Conservation (phyloP, 1,140 invertebrate genomes). For the Charaxes varanes region DNA sequence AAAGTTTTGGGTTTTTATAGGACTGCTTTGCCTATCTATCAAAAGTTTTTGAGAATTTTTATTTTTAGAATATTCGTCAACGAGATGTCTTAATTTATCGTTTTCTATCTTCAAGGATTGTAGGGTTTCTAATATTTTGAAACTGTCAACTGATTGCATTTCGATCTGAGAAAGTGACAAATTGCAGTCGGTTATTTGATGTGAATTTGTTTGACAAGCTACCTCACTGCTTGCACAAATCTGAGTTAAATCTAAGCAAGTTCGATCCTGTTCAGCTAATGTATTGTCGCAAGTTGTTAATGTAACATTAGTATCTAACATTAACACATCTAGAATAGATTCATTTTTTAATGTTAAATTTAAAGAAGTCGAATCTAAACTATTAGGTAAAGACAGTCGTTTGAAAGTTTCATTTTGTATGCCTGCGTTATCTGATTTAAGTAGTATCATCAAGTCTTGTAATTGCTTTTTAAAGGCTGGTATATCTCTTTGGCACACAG, state of each 20-base stretch:
- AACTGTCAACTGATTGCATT: slow-evolving; percentile 9
- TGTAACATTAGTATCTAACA: slow-evolving; percentile 61
- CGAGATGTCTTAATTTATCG: slow-evolving; percentile 29
- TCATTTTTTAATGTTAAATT: slow-evolving; percentile 46
- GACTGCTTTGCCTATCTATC: slow-evolving; percentile 27
- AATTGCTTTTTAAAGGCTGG: slow-evolving; percentile 53
- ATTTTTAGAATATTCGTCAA: slow-evolving; percentile 25
- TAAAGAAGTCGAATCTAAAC: slow-evolving; percentile 36
- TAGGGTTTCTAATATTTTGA: slow-evolving; percentile 23
- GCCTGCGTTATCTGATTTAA: slow-evolving; percentile 33
- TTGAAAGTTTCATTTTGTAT: slow-evolving; percentile 37
- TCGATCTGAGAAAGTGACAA: slow-evolving; percentile 25
- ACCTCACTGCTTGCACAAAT: slow-evolving; percentile 34
- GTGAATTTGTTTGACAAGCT: slow-evolving; percentile 32
- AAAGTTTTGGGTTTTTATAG: slow-evolving; percentile 25
- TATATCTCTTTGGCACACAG: slow-evolving; percentile 57
- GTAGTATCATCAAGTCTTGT: slow-evolving; percentile 36
- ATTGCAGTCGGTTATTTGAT: slow-evolving; percentile 19
- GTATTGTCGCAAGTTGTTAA: slow-evolving; percentile 53
- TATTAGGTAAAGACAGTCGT: slow-evolving; percentile 42
- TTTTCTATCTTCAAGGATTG: slow-evolving; percentile 44
- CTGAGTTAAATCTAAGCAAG: slow-evolving; percentile 49
- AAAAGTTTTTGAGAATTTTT: slow-evolving; percentile 12
- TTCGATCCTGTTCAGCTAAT: slow-evolving; percentile 43
- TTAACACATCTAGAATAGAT: slow-evolving; percentile 56